Evolutionary conservation across 2,797 vertebrate species (phyloP), one percentile per base, ranked within the genome.

Genomic region (Brachyalestes nurse): DNA sequence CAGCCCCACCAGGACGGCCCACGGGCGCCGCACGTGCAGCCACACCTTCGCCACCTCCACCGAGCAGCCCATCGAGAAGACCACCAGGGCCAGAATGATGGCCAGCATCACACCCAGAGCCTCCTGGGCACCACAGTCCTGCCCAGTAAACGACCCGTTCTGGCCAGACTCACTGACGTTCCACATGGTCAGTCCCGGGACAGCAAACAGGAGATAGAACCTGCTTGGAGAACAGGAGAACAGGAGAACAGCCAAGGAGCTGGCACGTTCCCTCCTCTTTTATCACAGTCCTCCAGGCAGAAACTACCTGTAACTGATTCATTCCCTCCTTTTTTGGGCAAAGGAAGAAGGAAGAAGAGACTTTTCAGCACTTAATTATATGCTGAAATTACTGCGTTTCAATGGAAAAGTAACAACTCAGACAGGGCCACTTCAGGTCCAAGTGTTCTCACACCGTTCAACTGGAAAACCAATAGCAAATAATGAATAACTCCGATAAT

Each of bases 1-100:
- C 49, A 92, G 66, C 0, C 93, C 92, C 76, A 92, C 88, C 5
- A 86, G 82, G 1, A 94, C 82, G 53, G 91, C 92, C 90, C 89
- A 91, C 6, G 93, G 93, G 77, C 86, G 87, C 66, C 85, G 88
- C 72, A 93, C 19, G 72, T 93, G 91, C 10, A 0, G 4, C 88
- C 90, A 92, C 5, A 93, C 71, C 76, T 88, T 94, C 47, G 13
- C 66, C 66, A 85, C 57, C 21, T 93, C 88, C 77, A 92, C 88
- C 0, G 90, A 92, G 82, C 93, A 93, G 47, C 93, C 93, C 77
- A 94, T 42, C 2, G 92, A 88, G 82, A 94, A 91, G 81, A 93
- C 89, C 53, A 94, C 84, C 81, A 92, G 47, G 0, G 72, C 84
- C 64, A 93, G 71, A 88, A 91, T 89, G 70, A 86, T 16, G 0